phyloP scores from a whole-genome alignment of 2,113 vertebrate genomes.

The Cynopterus brachyotis region DNA sequence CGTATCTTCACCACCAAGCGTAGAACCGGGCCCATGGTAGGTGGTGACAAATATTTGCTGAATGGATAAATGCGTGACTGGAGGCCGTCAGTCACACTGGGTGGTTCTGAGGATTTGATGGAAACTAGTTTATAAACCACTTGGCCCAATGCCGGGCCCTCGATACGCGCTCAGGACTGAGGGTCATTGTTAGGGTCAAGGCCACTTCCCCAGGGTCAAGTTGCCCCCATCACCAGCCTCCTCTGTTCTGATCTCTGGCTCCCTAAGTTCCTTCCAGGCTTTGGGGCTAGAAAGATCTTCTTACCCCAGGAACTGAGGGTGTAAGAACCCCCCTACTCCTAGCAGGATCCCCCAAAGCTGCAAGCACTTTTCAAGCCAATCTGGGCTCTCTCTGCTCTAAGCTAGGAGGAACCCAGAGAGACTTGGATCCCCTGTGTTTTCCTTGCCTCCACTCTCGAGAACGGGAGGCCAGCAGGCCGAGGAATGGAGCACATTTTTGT shows the following conservation, averaged over 20 bases:
- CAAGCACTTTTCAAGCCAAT: too few species aligned
- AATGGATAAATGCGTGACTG: too few species aligned
- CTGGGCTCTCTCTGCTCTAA: background rate
- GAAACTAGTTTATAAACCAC: background rate
- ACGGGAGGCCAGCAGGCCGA: constrained; percentile 46
- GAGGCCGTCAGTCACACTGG: background rate
- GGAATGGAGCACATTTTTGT: constrained; percentile 42
- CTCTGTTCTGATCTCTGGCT: background rate
- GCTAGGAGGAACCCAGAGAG: background rate
- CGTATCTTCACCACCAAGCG: background rate
- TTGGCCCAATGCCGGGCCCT: background rate
- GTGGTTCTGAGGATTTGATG: background rate
- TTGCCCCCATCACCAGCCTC: background rate
- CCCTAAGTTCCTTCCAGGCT: background rate
- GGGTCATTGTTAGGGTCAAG: background rate
- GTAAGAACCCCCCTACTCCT: background rate
- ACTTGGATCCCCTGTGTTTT: background rate
- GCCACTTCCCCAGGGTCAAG: background rate
- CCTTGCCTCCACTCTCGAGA: constrained; percentile 32
- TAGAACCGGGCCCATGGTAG: background rate
- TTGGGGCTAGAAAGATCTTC: background rate
- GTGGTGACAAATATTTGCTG: background rate
- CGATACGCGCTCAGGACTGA: background rate
- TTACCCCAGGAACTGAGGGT: background rate
- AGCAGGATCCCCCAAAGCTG: too few species aligned